Evolutionary conservation across 1,140 invertebrate genomes (phyloP), one percentile per base, ranked within the genome.

Genomic region (Drosophila setifemur): DNA sequence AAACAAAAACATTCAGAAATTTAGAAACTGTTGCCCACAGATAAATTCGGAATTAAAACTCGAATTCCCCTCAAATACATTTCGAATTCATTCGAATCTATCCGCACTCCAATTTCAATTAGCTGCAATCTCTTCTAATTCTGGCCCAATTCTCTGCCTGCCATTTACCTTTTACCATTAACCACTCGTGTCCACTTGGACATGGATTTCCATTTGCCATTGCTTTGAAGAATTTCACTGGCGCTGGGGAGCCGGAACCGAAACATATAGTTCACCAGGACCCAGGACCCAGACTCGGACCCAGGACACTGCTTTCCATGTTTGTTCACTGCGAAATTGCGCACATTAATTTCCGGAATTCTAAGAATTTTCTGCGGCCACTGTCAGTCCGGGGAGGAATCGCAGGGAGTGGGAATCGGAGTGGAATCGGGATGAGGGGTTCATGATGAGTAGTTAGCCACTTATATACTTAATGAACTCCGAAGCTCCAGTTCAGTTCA

Each of bases 311-410:
- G 26, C 12, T 11, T 21, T 7, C 16, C 37, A 26, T 63, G 37
- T 67, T 50, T 45, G 39, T 8, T 39, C 28, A 37, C 23, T 49
- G 58, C 72, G 19, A 75, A 76, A 82, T 76, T 76, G 73, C 68
- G 68, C 52, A 76, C 68, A 82, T 82, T 82, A 61, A 81, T 81
- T 81, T 81, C 77, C 77, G 72, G 69, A 60, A 60, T 75, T 28
- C 77, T 33, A 23, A 44, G 60, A 58, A 55, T 48, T 52, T 52
- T 47, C 42, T 40, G 21, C 35, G 49, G 42, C n/a, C 35, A 44
- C 40, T 47, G 48, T 47, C 40, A 42, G 25, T 11, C 18, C 18
- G 21, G 33, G 43, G 21, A 58, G 16, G 18, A 16, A 49, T 31
- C 11, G 23, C 9, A 8, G 26, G 4, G 21, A 55, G 21, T 5